Evolutionary conservation across 2,113 vertebrate species (phyloP), one percentile per base, ranked within the genome.

Genomic region (Tragelaphus buxtoni): DNA sequence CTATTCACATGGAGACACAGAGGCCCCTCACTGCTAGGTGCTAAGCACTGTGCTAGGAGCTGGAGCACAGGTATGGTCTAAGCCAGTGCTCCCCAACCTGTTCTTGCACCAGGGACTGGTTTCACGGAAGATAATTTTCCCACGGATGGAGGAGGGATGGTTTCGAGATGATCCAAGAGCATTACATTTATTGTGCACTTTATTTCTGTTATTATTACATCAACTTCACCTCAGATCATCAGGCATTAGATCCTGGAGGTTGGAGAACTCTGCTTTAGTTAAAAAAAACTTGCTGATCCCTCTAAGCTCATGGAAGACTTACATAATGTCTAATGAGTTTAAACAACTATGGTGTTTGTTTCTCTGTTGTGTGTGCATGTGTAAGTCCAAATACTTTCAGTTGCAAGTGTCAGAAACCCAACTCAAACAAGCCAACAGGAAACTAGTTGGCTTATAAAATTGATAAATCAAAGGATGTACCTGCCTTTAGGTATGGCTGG

Each of bases 281-380:
- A 77, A 55, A 42, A 77, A 55, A 42, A 84, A 30, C 89, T 83
- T 97, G 61, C n/a, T 69, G 35, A 82, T 26, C 18, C 30, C 86
- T 95, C 26, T 83, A 51, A 95, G 63, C 56, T 90, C 49, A 28
- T 42, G 16, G 82, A 88, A 95, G 32, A 77, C 39, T 12, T 87
- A 7, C 47, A 77, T 35, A 88, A 92, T 88, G 56, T 90, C 55
- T 90, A 35, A 74, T 74, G 88, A 92, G 69, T 92, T 94, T 87
- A 56, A 84, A 55, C n/a, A 74, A 93, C 16, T 60, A 55, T 86
- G 47, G 39, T 94, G 81, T 96, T 91, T 95, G 16, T 93, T 65
- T 97, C 51, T 96, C 69, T 65, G 84, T 97, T 96, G 49, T 97
- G 49, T 97, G 80, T 95, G 10, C 20, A 60, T 94, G 92, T 95